Evolutionary conservation across 2,113 vertebrate genomes (phyloP).

Genomic region (Embiotoca jacksoni): DNA sequence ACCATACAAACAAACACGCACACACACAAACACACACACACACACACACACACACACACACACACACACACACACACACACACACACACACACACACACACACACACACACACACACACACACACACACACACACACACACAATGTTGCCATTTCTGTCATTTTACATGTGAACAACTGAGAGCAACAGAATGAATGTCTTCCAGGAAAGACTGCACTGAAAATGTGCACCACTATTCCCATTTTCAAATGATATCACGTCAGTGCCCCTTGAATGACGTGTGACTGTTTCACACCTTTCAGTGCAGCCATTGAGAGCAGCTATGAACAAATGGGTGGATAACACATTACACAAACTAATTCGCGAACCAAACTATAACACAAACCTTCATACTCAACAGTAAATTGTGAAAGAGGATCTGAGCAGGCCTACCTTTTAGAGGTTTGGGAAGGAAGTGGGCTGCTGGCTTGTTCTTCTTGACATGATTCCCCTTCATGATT

Average conservation of each 20-base stretch:
- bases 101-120: too few species aligned
- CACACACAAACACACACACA: neutral
- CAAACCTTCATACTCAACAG: neutral
- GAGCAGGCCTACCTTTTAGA: constrained; percentile 91
- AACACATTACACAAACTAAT: neutral
- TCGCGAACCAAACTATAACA: neutral
- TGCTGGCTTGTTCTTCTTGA: constrained; percentile 99
- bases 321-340: neutral
- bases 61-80: too few species aligned
- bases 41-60: too few species aligned
- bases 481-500: constrained; percentile 99
- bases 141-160: too few species aligned
- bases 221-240: too few species aligned
- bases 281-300: neutral
- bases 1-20: neutral
- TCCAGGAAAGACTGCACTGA: too few species aligned
- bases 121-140: too few species aligned
- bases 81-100: too few species aligned
- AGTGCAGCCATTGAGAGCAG: neutral
- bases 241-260: neutral
- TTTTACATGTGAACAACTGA: neutral
- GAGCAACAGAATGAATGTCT: neutral
- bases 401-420: neutral
- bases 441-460: constrained; percentile 99
- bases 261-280: neutral